Evolutionary conservation across 2,113 vertebrate species (phyloP).

Genomic region (Lamprotornis superbus): DNA sequence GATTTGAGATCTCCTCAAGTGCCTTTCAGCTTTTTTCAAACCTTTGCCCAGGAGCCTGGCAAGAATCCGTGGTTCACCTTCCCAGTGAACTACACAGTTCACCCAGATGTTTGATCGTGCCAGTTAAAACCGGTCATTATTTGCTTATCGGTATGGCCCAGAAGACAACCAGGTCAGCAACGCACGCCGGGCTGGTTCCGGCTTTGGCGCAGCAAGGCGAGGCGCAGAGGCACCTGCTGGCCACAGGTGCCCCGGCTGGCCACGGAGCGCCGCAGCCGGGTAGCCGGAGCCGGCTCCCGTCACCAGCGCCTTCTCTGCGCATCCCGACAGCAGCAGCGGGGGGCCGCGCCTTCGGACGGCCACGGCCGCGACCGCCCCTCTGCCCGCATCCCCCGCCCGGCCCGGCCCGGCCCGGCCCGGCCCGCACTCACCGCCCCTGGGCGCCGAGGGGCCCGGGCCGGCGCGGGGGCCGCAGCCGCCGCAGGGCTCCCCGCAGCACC

Average conservation of each 20-base stretch:
- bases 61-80: accelerated
- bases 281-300: background rate
- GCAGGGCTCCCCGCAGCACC: background rate
- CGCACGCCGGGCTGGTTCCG: accelerated
- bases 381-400: background rate
- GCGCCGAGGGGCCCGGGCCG: background rate
- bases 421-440: background rate
- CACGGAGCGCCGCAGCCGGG: too few relatives aligned
- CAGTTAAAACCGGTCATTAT: background rate
- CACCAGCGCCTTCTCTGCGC: accelerated
- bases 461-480: background rate
- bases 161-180: background rate
- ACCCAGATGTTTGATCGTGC: background rate
- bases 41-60: background rate
- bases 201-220: accelerated
- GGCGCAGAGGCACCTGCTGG: accelerated
- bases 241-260: background rate
- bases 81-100: background rate
- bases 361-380: background rate
- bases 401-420: background rate
- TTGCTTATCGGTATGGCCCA: accelerated
- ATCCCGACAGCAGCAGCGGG: background rate
- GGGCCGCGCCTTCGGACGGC: background rate
- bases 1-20: background rate
- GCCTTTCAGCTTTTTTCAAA: background rate